These are phyloP conservation scores for Hylaea fasciaria DNA, from an alignment of 2,888 invertebrate genomes.

Conservation along the genomic window DNA sequence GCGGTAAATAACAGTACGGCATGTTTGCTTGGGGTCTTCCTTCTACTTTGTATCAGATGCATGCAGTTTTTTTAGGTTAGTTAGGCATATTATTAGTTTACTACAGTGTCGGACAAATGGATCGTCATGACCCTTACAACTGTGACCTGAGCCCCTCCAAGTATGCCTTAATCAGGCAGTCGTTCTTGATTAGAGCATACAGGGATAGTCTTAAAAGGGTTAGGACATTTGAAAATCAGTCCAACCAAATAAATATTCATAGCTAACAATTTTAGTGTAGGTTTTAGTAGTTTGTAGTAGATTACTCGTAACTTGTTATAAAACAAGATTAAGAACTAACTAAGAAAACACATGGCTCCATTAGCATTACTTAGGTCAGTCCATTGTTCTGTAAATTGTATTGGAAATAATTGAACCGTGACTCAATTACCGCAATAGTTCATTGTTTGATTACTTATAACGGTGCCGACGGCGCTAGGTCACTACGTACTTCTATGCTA, in stretches of 20 bases:
- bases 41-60: constrained; percentile 6
- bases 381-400: constrained; percentile 34
- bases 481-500: constrained; percentile 3
- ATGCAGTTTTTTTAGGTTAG: too few species aligned
- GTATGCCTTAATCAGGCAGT: too few species aligned
- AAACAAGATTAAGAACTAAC: constrained; percentile 14
- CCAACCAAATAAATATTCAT: too few species aligned
- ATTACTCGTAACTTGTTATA: constrained; percentile 1
- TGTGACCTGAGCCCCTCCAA: too few species aligned
- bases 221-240: too few species aligned
- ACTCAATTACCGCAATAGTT: constrained; percentile 34
- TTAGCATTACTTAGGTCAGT: constrained; percentile 26
- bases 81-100: too few species aligned
- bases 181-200: too few species aligned
- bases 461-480: constrained; percentile 25
- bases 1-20: constrained; percentile 43
- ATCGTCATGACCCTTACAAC: too few species aligned
- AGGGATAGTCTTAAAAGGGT: too few species aligned
- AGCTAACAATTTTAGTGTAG: too few species aligned
- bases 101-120: too few species aligned
- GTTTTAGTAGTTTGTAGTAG: not conserved
- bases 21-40: not conserved
- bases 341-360: constrained; percentile 20
- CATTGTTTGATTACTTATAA: constrained; percentile 36
- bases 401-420: constrained; percentile 36